phyloP scores from a whole-genome alignment of 37 sponge, comb jelly and placozoan genomes.

The Theonella swinhoei region DNA sequence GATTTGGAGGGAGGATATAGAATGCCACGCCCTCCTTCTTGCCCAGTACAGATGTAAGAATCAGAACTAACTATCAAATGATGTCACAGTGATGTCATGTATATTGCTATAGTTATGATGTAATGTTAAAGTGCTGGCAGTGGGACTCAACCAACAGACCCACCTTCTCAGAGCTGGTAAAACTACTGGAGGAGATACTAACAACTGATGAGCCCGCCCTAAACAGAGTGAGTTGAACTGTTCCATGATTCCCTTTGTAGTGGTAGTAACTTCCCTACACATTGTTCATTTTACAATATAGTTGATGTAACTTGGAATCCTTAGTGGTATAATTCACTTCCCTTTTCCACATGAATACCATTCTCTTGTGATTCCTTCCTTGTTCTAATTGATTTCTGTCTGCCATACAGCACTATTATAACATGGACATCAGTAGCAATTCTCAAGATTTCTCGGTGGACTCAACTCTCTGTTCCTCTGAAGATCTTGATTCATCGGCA shows the following conservation, averaged over 20 bases:
- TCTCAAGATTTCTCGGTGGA: background rate
- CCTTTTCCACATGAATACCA: too few relatives aligned
- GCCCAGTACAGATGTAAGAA: conserved; percentile 44
- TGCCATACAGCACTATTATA: background rate
- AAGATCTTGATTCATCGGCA: background rate
- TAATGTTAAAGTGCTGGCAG: conserved; percentile 33
- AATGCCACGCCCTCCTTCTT: conserved; percentile 26
- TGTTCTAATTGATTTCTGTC: too few relatives aligned
- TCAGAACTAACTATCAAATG: background rate
- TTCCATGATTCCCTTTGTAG: background rate
- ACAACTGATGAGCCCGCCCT: background rate
- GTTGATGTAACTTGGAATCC: too few relatives aligned
- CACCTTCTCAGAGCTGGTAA: conserved; percentile 7
- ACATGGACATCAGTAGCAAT: background rate
- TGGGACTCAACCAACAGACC: conserved; percentile 2
- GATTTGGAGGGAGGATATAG: conserved; percentile 11
- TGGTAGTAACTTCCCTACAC: background rate
- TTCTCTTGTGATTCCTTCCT: too few relatives aligned
- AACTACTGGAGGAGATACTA: background rate
- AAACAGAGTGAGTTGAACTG: background rate
- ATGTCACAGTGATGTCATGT: background rate
- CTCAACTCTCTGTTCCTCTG: background rate
- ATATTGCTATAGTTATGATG: conserved; percentile 4
- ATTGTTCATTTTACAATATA: too few relatives aligned
- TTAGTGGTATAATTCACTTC: too few relatives aligned